These are phyloP conservation scores for Odontocolon sp. DNA, from an alignment of 2,888 invertebrate species.

Conservation along the genomic window DNA sequence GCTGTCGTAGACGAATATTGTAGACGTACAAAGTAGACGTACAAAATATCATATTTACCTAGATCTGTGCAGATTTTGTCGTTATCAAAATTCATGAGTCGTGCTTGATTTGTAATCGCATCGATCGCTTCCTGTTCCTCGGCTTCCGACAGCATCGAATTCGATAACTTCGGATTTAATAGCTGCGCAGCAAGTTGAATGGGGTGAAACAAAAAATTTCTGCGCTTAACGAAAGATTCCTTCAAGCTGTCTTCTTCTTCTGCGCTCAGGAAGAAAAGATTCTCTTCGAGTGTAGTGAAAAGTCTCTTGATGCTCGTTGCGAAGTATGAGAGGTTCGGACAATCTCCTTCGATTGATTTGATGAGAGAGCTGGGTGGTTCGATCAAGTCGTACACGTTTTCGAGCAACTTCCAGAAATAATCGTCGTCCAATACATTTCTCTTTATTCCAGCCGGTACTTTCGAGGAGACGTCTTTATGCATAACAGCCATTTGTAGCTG, in stretches of 20 bases:
- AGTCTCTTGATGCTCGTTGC: too few species aligned
- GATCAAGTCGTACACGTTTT: background rate
- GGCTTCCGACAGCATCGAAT: background rate
- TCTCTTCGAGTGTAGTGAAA: too few species aligned
- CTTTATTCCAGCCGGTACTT: background rate
- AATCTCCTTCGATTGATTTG: background rate
- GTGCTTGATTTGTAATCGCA: background rate
- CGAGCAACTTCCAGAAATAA: background rate
- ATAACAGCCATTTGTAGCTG: conserved; percentile 5
- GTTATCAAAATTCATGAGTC: background rate
- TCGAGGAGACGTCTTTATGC: conserved; percentile 2
- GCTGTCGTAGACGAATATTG: background rate
- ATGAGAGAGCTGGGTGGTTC: conserved; percentile 8
- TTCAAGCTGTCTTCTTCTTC: too few species aligned
- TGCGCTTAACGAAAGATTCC: background rate
- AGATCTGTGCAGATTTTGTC: background rate
- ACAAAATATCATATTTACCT: background rate
- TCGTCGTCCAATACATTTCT: background rate
- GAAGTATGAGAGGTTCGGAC: too few species aligned
- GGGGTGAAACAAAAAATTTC: conserved; percentile 4
- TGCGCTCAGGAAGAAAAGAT: too few species aligned
- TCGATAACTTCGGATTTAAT: background rate
- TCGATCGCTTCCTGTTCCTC: background rate
- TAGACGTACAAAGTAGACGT: background rate
- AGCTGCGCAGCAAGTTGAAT: conserved; percentile 2